A percentile compares a stretch with the other conserved stretches of the same genome.
phyloP scores from a whole-genome alignment of 2,113 vertebrate species.

The Ammodytes dubius region DNA sequence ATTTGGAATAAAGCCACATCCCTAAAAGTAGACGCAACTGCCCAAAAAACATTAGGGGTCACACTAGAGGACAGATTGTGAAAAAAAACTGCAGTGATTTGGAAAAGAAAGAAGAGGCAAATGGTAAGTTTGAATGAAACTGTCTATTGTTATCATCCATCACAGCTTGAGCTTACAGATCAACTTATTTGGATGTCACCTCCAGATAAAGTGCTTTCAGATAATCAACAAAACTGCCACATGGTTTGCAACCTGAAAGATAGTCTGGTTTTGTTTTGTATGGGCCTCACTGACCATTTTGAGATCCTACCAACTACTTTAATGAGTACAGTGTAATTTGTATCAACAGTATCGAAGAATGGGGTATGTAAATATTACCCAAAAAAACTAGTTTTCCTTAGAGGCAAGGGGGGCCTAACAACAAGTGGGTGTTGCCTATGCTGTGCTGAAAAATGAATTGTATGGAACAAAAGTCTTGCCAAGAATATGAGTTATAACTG shows the following conservation, averaged over 20 bases:
- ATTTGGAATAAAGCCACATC: neutral
- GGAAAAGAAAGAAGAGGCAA: neutral
- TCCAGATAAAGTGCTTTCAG: neutral
- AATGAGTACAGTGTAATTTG: neutral
- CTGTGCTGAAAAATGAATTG: neutral
- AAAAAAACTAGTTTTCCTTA: neutral
- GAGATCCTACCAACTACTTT: conserved; percentile 2
- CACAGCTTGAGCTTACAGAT: too few relatives aligned
- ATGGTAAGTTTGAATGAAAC: neutral
- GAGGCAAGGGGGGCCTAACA: neutral
- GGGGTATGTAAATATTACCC: neutral
- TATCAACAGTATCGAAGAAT: neutral
- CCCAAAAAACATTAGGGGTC: neutral
- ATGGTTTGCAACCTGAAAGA: neutral
- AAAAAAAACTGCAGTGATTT: neutral
- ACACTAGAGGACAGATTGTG: neutral
- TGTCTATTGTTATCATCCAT: neutral
- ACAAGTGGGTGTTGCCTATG: neutral
- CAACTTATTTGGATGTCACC: too few relatives aligned
- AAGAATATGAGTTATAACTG: neutral
- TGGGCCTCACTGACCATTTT: neutral
- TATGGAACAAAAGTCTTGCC: neutral
- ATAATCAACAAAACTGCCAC: neutral
- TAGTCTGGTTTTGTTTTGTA: neutral
- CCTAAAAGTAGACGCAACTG: neutral